phyloP scores from a whole-genome alignment of 2,888 invertebrate genomes.

The Mechanitis mazaeus region DNA sequence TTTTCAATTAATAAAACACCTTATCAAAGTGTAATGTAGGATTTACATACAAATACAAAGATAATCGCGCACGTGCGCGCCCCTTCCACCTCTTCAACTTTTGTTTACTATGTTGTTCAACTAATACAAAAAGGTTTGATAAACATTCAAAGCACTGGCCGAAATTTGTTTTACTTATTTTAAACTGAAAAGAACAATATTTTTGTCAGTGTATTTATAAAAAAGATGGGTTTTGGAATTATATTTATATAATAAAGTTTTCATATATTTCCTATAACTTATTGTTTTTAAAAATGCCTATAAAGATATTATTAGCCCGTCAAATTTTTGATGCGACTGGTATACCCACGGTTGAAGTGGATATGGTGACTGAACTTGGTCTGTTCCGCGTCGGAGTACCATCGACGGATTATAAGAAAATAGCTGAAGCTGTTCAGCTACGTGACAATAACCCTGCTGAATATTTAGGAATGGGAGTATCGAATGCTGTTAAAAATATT shows the following conservation, averaged over 20 bases:
- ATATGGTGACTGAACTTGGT: conserved; percentile 87
- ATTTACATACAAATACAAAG: conserved; percentile 52
- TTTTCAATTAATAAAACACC: conserved; percentile 71
- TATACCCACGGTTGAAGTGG: conserved; percentile 98
- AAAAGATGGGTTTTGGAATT: not conserved
- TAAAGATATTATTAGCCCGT: conserved; percentile 92
- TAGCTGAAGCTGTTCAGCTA: conserved; percentile 95
- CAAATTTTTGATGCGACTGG: conserved; percentile 98
- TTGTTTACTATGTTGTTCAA: conserved; percentile 26
- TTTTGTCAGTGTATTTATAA: not conserved
- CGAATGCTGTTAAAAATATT: conserved; percentile 92
- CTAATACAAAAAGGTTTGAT: conserved; percentile 15
- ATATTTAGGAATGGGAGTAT: conserved; percentile 95
- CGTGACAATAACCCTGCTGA: conserved; percentile 90
- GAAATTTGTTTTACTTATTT: conserved; percentile 3
- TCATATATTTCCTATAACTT: not conserved
- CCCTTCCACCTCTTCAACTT: conserved; percentile 31
- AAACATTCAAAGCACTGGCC: conserved; percentile 8
- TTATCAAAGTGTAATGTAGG: conserved; percentile 66
- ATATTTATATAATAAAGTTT: not conserved
- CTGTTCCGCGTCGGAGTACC: conserved; percentile 95
- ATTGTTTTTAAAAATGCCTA: conserved; percentile 81
- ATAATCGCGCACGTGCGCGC: conserved; percentile 60
- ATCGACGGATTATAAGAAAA: conserved; percentile 95
- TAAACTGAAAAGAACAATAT: not conserved